phyloP scores from a whole-genome alignment of 2,888 invertebrate genomes.

The Calliscelio sp. region DNA sequence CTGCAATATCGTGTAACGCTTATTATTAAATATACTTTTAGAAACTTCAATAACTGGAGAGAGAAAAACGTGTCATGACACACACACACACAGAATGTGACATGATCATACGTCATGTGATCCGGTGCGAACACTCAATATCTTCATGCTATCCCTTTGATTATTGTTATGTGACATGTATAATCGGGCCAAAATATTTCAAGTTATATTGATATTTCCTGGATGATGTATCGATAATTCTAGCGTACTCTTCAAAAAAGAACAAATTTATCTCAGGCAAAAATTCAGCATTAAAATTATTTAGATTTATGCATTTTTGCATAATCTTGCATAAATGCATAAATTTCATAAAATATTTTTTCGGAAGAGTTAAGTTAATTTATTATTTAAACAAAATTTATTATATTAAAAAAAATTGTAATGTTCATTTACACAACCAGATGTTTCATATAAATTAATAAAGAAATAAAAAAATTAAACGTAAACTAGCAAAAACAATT shows the following conservation, averaged over 20 bases:
- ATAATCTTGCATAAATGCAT: too few species aligned
- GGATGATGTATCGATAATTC: conserved; percentile 24
- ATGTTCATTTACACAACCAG: too few species aligned
- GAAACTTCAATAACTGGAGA: not conserved
- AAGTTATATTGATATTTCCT: conserved; percentile 29
- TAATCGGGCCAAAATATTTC: conserved; percentile 12
- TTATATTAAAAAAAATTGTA: too few species aligned
- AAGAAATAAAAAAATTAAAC: too few species aligned
- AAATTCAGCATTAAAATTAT: too few species aligned
- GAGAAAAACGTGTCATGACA: too few species aligned
- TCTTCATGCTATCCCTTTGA: conserved; percentile 37
- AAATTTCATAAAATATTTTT: too few species aligned
- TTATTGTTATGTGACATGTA: not conserved
- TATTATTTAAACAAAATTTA: too few species aligned
- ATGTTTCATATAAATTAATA: too few species aligned
- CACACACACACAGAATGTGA: not conserved
- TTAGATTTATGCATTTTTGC: too few species aligned
- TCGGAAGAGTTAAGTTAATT: too few species aligned
- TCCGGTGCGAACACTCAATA: conserved; percentile 20
- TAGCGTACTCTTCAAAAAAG: conserved; percentile 18
- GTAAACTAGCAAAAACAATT: too few species aligned
- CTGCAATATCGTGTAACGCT: not conserved
- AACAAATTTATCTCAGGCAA: not conserved
- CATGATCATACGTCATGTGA: conserved; percentile 42
- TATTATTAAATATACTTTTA: not conserved